Percentiles rank a stretch among this genome's conserved stretches.
Evolutionary conservation across 1,140 invertebrate genomes (phyloP).

Genomic region (Caligus rogercresseyi): DNA sequence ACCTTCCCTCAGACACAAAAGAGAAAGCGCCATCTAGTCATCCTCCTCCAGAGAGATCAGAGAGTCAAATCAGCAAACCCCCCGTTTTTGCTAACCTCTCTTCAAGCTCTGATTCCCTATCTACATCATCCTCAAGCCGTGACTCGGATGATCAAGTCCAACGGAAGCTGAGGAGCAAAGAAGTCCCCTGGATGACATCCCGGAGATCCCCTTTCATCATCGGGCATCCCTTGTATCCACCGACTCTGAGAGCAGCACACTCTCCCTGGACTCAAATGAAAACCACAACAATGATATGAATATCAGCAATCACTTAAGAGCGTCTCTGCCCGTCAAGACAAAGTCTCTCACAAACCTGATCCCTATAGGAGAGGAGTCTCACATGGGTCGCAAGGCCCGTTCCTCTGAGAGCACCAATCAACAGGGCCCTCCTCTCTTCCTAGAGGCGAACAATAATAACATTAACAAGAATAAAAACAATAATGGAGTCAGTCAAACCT

Average conservation of each 20-base stretch:
- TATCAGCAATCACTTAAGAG: not conserved
- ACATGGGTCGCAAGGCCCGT: not conserved
- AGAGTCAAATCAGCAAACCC: too few relatives aligned
- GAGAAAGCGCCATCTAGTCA: too few relatives aligned
- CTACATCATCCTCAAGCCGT: not conserved
- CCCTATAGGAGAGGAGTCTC: not conserved
- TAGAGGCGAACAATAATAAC: not conserved
- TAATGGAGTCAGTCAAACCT: not conserved
- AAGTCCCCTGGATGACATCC: not conserved
- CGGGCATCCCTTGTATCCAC: not conserved
- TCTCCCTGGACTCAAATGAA: not conserved
- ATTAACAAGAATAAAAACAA: not conserved
- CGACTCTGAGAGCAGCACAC: not conserved
- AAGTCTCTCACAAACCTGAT: not conserved
- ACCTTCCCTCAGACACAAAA: not conserved
- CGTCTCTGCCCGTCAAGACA: not conserved
- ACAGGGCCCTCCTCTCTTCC: not conserved
- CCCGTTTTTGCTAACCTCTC: too few relatives aligned
- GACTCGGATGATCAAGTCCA: not conserved
- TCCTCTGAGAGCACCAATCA: not conserved
- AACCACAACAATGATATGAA: not conserved
- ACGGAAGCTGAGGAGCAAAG: not conserved
- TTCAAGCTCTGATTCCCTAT: not conserved
- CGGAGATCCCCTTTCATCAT: not conserved
- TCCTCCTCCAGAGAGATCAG: too few relatives aligned